Evolutionary conservation across 2,797 vertebrate species (phyloP).

Genomic region (Limosa lapponica): DNA sequence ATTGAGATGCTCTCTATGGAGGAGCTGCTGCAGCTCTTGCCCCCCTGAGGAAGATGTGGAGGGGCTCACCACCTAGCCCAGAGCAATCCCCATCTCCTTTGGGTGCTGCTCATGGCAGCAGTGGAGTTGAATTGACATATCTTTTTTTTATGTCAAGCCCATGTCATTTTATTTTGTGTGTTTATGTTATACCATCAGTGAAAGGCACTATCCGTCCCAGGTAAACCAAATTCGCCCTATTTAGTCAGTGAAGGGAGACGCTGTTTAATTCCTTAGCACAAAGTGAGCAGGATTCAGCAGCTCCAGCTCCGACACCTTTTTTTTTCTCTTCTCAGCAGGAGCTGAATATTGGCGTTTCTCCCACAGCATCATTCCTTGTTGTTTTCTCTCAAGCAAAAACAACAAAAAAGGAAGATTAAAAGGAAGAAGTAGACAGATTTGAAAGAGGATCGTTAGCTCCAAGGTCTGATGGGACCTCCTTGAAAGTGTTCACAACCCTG

Average conservation of each 20-base stretch:
- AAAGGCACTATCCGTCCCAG: neutral
- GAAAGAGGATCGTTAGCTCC: constrained; percentile 33
- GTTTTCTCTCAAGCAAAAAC: constrained; percentile 60
- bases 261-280: constrained; percentile 33
- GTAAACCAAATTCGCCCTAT: neutral
- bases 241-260: neutral
- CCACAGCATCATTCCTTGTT: constrained; percentile 57
- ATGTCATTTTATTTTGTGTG: neutral
- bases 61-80: neutral
- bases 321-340: constrained; percentile 58
- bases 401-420: constrained; percentile 60
- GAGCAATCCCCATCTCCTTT: neutral
- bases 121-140: neutral
- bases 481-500: neutral
- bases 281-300: constrained; percentile 42
- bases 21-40: neutral
- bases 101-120: neutral
- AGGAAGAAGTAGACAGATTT: constrained; percentile 56
- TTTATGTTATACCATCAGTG: neutral
- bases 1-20: fast-evolving
- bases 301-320: constrained; percentile 12
- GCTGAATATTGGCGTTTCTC: constrained; percentile 62
- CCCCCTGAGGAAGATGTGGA: neutral
- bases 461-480: constrained; percentile 37
- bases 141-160: neutral